A percentile compares a stretch with the other conserved stretches of the same genome.
Evolutionary conservation across 1,140 invertebrate genomes (phyloP).

Genomic region (Bacillus rossius): DNA sequence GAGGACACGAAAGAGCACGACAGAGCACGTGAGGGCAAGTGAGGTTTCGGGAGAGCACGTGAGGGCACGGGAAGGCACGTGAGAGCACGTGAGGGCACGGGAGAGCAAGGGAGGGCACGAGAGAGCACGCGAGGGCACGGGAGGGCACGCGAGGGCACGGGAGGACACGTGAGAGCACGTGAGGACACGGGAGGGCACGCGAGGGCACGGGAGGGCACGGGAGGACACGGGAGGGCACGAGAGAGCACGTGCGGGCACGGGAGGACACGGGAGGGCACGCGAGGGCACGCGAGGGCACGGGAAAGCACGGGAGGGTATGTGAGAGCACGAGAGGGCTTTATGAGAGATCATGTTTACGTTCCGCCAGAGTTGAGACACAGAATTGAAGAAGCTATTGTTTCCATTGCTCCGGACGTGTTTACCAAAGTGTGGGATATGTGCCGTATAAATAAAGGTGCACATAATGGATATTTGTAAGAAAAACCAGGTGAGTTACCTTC

Average conservation of each 20-base stretch:
- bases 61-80: not conserved
- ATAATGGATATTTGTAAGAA: too few species aligned
- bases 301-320: too few species aligned
- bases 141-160: not conserved
- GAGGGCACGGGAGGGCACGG: not conserved
- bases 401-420: too few species aligned
- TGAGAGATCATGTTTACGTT: too few species aligned
- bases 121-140: not conserved
- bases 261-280: not conserved
- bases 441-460: too few species aligned
- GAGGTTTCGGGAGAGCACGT: not conserved
- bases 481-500: too few species aligned
- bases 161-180: too few species aligned
- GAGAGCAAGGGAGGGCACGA: not conserved
- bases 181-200: not conserved
- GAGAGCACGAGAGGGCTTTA: not conserved
- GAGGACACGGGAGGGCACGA: not conserved
- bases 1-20: not conserved
- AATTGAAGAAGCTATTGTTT: too few species aligned
- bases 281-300: not conserved
- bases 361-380: too few species aligned
- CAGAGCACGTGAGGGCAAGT: not conserved
- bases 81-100: not conserved
- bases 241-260: too few species aligned
- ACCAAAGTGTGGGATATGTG: too few species aligned